Conservation (phyloP, 35 echinoderm and acorn worm species). For the Lytechinus pictus region DNA sequence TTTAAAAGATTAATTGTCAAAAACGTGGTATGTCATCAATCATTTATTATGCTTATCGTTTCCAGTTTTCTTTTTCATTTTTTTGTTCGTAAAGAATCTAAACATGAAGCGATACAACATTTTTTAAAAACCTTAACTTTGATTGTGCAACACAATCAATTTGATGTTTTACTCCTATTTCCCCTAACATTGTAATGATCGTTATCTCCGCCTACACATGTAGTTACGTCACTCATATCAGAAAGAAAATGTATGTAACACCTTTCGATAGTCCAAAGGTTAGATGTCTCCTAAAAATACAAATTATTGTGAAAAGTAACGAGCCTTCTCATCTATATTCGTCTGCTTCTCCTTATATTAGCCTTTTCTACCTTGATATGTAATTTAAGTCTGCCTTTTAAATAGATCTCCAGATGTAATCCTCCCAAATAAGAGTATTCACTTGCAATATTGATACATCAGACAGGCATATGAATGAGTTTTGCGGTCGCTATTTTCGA, state of each 20-base stretch:
- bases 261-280: not conserved
- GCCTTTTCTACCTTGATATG: not conserved
- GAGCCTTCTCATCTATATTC: not conserved
- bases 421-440: not conserved
- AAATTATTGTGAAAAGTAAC: not conserved
- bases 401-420: not conserved
- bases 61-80: too few species aligned
- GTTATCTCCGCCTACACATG: too few species aligned
- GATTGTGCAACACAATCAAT: too few species aligned
- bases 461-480: not conserved
- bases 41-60: too few species aligned
- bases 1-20: too few species aligned
- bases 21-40: too few species aligned
- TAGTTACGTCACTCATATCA: not conserved
- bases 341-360: not conserved
- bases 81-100: too few species aligned
- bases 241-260: not conserved
- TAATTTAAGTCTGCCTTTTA: not conserved
- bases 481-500: not conserved
- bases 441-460: not conserved
- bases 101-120: too few species aligned
- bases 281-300: not conserved
- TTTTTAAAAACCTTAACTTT: too few species aligned
- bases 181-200: not conserved
- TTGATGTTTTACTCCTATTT: not conserved